Evolutionary conservation across 2,888 invertebrate species (phyloP).

Genomic region (Ormyrus thymus): DNA sequence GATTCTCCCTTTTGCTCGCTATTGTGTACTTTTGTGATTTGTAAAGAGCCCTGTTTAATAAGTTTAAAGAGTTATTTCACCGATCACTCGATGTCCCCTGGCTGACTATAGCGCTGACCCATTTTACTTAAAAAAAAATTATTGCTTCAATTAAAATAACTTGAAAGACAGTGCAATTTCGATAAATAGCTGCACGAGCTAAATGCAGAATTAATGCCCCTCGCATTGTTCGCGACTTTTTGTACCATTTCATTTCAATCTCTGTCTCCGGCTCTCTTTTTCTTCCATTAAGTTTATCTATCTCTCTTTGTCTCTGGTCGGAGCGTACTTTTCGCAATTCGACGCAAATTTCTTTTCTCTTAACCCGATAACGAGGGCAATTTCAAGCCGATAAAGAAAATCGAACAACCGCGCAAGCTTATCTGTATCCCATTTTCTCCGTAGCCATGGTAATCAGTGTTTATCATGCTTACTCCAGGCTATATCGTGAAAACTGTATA

Average conservation of each 20-base stretch:
- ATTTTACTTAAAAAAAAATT: no score
- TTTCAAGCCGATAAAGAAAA: conserved; percentile 68
- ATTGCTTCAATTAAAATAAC: no score
- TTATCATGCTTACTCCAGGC: conserved; percentile 46
- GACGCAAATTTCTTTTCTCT: conserved; percentile 58
- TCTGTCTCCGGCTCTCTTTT: neutral
- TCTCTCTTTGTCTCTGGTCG: conserved; percentile 21
- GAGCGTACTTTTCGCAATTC: conserved; percentile 11
- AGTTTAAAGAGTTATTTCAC: no score
- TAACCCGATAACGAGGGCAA: conserved; percentile 67
- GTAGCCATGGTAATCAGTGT: conserved; percentile 50
- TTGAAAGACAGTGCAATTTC: no score
- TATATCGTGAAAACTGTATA: no score
- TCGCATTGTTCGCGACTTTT: neutral
- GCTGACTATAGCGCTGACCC: no score
- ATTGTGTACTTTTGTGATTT: no score
- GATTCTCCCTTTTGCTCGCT: neutral
- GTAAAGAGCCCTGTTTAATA: no score
- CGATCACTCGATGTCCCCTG: no score
- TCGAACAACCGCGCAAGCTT: conserved; percentile 60
- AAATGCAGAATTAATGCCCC: conserved; percentile 14
- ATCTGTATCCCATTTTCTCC: conserved; percentile 49
- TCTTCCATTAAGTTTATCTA: conserved; percentile 2
- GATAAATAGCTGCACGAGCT: neutral
- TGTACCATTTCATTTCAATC: neutral